phyloP scores from a whole-genome alignment of 2,113 vertebrate genomes.

The Osmerus eperlanus region DNA sequence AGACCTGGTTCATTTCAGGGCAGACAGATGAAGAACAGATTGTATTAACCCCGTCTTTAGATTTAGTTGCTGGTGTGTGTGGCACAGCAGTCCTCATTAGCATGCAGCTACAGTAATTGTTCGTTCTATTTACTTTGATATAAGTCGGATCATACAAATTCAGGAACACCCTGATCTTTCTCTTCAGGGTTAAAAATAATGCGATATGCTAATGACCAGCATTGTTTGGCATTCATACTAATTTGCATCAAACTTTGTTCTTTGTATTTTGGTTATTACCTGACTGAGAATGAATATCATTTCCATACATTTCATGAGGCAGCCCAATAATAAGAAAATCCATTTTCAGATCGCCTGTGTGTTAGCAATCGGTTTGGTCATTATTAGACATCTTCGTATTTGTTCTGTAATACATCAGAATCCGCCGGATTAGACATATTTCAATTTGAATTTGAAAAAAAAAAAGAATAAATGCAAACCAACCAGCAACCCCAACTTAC shows the following conservation, averaged over 20 bases:
- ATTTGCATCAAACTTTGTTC: constrained; percentile 47
- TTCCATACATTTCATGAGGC: constrained; percentile 57
- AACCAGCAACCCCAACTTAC: constrained; percentile 1
- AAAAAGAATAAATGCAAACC: constrained; percentile 40
- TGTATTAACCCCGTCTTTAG: too few relatives aligned
- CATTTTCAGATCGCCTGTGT: constrained; percentile 38
- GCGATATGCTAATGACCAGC: constrained; percentile 40
- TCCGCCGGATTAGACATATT: constrained; percentile 27
- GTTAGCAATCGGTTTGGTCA: constrained; percentile 41
- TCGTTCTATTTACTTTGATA: not conserved
- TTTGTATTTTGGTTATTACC: constrained; percentile 52
- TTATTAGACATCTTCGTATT: constrained; percentile 42
- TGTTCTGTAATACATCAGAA: constrained; percentile 50
- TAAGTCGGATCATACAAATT: not conserved
- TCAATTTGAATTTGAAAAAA: constrained; percentile 1
- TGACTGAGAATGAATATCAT: constrained; percentile 55
- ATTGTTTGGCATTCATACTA: constrained; percentile 37
- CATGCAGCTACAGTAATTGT: not conserved
- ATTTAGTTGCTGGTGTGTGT: too few relatives aligned
- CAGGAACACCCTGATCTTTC: not conserved
- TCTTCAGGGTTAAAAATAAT: constrained; percentile 6
- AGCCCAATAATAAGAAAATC: constrained; percentile 44
- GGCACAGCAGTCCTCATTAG: too few relatives aligned
- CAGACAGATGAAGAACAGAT: too few relatives aligned
- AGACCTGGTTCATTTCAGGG: too few relatives aligned